Base-by-base conservation (phyloP, 2,888 invertebrate genomes). In the Pollenia griseotomentosa region DNA sequence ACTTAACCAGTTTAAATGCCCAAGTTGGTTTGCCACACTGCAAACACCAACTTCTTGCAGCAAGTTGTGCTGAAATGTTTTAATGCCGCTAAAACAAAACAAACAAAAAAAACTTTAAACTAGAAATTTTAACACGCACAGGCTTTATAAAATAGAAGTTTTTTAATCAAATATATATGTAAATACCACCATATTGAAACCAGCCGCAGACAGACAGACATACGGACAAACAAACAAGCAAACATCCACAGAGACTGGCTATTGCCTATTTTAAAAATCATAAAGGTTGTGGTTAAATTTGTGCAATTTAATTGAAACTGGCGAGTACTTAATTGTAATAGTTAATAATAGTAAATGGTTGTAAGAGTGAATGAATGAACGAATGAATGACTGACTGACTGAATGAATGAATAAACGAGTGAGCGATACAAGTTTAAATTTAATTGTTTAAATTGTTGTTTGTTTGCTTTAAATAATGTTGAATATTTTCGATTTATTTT, bases 291-390 rank as follows among this genome's bases (percentile, higher is more conserved):
- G 83, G 79, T 63, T 79, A 55, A 70, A 63, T 70, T 75, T 79
- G 83, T 75, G 74, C 63, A 77, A 65, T 83, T 70, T 86, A 86
- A 86, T 86, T 86, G 86, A 86, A 86, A 83, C 86, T 75, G 86
- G 79, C 83, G 86, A 85, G 84, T 79, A 85, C 79, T 85, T 85
- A 85, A 85, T 75, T 83, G 79, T 80, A 78, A 83, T 33, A 73
- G 9, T 57, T 6, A 23, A 53, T 53, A 51, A 10, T 33, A 46
- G 61, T 51, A 68, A 79, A 33, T 48, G 9, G 73, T 6, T 44
- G 65, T 53, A 51, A 10, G 40, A 46, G 61, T 51, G 57, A 79
- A 33, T 48, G 14, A 61, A 42, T 51, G 57, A 57, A 48, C 44
- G 55, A 59, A 42, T 48, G 42, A 40, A 40, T 12, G 66, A 23